These are phyloP conservation scores for human (Homo sapiens) DNA, from an alignment of 2,113 vertebrate genomes.

Conservation along the genomic window GRCh38 chr11:36269001-36269500, in stretches of 20 bases:
- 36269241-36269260: not conserved
- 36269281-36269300: fast-evolving
- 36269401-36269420: too few species aligned
- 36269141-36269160: not conserved
- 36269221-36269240: not conserved
- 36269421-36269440: too few species aligned
- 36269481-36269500: too few species aligned
- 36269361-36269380: too few species aligned
- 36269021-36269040: not conserved
- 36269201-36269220: not conserved
- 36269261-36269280: not conserved
- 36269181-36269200: not conserved
- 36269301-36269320: too few species aligned
- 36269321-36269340: too few species aligned
- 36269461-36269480: too few species aligned
- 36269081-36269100: not conserved
- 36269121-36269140: not conserved
- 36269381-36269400: too few species aligned
- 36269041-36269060: not conserved
- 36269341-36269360: too few species aligned
- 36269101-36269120: not conserved
- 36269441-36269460: too few species aligned
- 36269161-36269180: fast-evolving
- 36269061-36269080: not conserved
- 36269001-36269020: not conserved